Evolutionary conservation across 1,140 invertebrate species (phyloP).

Genomic region (Brachionus calyciflorus): DNA sequence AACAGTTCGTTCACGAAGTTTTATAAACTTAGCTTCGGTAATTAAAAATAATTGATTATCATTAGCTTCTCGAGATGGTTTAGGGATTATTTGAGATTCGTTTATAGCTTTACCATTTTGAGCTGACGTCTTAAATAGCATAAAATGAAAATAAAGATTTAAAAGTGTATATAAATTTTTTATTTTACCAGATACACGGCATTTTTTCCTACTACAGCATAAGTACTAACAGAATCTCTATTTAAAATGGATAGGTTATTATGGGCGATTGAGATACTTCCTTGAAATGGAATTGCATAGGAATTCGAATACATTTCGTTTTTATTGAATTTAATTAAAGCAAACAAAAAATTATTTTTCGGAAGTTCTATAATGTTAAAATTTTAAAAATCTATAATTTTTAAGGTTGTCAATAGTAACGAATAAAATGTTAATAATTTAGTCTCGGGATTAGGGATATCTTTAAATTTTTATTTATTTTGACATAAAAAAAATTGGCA

Average conservation of each 20-base stretch:
- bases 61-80: background rate
- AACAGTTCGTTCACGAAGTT: background rate
- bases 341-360: background rate
- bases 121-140: background rate
- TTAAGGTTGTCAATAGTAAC: background rate
- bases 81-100: background rate
- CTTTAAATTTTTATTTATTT: too few relatives aligned
- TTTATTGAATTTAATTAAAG: background rate
- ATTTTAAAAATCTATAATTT: slow-evolving; percentile 32
- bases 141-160: background rate
- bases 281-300: slow-evolving; percentile 16
- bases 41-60: background rate
- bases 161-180: background rate
- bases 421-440: slow-evolving; percentile 27
- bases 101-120: background rate
- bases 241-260: background rate
- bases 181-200: background rate
- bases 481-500: too few relatives aligned
- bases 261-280: background rate
- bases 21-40: background rate
- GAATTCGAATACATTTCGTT: slow-evolving; percentile 11
- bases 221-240: background rate
- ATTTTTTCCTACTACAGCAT: background rate
- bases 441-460: background rate
- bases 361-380: too few relatives aligned